Evolutionary conservation across 2,888 invertebrate species (phyloP), one percentile per base, ranked within the genome.

Genomic region (Drosophila subsilvestris): DNA sequence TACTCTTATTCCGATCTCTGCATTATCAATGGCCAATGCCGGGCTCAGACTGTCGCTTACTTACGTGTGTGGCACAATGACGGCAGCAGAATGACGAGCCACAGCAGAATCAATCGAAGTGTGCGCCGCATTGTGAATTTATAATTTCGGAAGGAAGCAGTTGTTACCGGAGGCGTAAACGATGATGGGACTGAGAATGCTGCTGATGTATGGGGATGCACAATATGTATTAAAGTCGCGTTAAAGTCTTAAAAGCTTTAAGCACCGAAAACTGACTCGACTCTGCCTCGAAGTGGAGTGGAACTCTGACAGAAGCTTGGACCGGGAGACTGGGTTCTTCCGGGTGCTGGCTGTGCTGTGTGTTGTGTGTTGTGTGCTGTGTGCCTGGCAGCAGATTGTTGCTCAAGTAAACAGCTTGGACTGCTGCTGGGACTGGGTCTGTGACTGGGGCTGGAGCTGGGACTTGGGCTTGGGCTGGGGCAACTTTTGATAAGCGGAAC

Each of bases 381-480:
- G 43, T 53, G 51, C 42, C 69, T 65, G 79, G 83, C 84, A 75
- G 74, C 83, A 84, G 83, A 84, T 84, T 84, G 83, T 84, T 84
- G 83, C 75, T 83, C 74, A 84, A 86, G 83, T 86, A 86, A 84
- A 84, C 83, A 84, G 83, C 83, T 81, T 82, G 74, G 67, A 48
- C 51, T n/a, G 14, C 37, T 44, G 74, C 79, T 80, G 60, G 80
- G 69, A 74, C 71, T 37, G 14, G 14, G 37, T 2, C 6, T 37
- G 37, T 5, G 12, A 3, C 5, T 37, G 14, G 0, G 5, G 53
- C 43, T 14, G 7, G 25, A 4, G 22, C 22, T 22, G 22, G 22
- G 22, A 0, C 22, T 22, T 0, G 0, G 45, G 69, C 22, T 22
- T 0, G 0, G 45, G 69, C 79, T 80, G 59, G 80, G 69, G 77